Evolutionary conservation across 2,888 invertebrate species (phyloP).

Genomic region (Poecilobothrus nobilitatus): DNA sequence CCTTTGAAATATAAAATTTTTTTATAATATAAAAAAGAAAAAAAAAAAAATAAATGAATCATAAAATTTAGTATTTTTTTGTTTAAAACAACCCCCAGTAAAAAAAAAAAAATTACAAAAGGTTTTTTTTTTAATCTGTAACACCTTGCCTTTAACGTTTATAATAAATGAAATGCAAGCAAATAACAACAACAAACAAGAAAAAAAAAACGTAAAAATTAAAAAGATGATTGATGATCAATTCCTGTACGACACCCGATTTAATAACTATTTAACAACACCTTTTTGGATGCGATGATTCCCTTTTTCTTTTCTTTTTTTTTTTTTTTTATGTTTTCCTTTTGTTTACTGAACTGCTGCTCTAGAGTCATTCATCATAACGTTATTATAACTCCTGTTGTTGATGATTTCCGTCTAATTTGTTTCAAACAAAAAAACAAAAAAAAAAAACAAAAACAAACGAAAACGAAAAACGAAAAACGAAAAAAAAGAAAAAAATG

Average conservation of each 20-base stretch:
- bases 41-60: too few relatives aligned
- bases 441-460: too few relatives aligned
- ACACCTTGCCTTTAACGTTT: neutral
- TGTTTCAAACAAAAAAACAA: neutral
- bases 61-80: too few relatives aligned
- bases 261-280: constrained; percentile 6
- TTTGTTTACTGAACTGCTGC: neutral
- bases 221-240: neutral
- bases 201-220: too few relatives aligned
- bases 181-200: too few relatives aligned
- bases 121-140: neutral
- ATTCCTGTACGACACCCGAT: neutral
- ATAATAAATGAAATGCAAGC: neutral
- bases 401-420: neutral
- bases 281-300: neutral
- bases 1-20: too few relatives aligned
- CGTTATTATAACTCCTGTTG: neutral
- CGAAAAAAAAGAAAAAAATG: neutral
- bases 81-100: neutral
- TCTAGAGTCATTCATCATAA: neutral
- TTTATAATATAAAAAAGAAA: too few relatives aligned
- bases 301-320: neutral
- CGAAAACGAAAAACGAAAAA: too few relatives aligned
- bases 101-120: neutral
- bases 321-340: too few relatives aligned